Conservation (phyloP, 2,113 vertebrate species). For the Chlorodrepanis virens region DNA sequence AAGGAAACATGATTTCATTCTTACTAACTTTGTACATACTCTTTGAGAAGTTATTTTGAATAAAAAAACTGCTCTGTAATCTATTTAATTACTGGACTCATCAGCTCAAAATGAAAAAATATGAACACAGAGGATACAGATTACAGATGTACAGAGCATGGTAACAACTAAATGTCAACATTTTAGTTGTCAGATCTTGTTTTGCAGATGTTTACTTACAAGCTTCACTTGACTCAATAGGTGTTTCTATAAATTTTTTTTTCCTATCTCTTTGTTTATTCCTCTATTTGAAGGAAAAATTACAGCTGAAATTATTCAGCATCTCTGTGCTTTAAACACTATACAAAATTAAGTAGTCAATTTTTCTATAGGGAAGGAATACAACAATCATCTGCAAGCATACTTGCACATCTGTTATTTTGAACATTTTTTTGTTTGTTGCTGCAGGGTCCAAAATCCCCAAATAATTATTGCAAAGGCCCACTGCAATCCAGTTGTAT, state of each 20-base stretch:
- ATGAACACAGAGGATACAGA: background rate
- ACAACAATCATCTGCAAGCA: background rate
- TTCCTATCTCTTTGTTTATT: background rate
- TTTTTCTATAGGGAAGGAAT: background rate
- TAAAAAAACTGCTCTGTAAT: background rate
- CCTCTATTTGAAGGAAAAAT: background rate
- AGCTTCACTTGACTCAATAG: background rate
- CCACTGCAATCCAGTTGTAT: conserved; percentile 70
- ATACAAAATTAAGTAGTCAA: background rate
- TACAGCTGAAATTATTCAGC: background rate
- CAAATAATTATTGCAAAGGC: conserved; percentile 69
- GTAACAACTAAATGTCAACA: background rate
- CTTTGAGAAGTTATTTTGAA: background rate
- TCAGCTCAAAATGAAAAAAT: background rate
- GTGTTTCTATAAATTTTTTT: conserved; percentile 16
- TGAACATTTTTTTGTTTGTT: conserved; percentile 40
- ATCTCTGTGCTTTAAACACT: background rate
- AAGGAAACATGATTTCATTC: background rate
- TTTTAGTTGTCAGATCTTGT: background rate
- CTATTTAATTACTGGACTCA: background rate
- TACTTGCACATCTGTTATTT: conserved; percentile 28
- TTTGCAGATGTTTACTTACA: background rate
- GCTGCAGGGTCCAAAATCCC: conserved; percentile 67
- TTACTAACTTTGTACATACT: background rate
- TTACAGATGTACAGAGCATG: background rate